These are phyloP conservation scores for Gastracanthus pulcherrimus DNA, from an alignment of 2,888 invertebrate genomes.

Conservation along the genomic window DNA sequence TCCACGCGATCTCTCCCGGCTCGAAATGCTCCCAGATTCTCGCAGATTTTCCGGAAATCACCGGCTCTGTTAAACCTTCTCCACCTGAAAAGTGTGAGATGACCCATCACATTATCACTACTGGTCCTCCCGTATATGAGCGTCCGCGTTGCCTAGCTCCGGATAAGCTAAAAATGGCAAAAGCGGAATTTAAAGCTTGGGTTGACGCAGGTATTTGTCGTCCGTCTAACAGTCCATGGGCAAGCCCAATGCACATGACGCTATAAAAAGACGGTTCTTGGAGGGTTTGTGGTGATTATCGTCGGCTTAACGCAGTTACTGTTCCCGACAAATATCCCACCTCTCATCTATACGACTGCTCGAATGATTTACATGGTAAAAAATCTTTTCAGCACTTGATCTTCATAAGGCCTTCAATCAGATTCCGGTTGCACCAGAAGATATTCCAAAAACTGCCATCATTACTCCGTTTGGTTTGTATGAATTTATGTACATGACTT, in stretches of 20 bases:
- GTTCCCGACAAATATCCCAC: constrained; percentile 64
- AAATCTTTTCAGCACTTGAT: constrained; percentile 51
- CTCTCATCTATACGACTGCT: background rate
- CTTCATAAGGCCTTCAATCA: background rate
- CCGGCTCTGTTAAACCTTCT: constrained; percentile 37
- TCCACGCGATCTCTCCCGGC: background rate
- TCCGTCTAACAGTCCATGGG: constrained; percentile 72
- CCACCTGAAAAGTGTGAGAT: constrained; percentile 36
- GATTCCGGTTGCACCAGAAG: background rate
- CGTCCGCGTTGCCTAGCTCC: constrained; percentile 67
- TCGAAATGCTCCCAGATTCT: background rate
- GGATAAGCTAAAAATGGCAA: constrained; percentile 65
- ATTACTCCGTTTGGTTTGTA: background rate
- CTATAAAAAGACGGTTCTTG: constrained; percentile 55
- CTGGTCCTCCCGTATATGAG: constrained; percentile 67
- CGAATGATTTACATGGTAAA: background rate
- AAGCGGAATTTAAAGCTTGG: constrained; percentile 67
- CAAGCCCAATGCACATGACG: constrained; percentile 69
- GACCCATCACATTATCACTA: constrained; percentile 66
- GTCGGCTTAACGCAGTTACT: constrained; percentile 62
- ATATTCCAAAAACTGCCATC: background rate
- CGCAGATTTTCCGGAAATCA: constrained; percentile 48
- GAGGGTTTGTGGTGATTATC: constrained; percentile 61
- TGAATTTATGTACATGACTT: background rate
- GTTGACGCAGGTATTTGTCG: constrained; percentile 71